These are phyloP conservation scores for Odontomyia ornata DNA, from an alignment of 2,888 invertebrate species.

Conservation along the genomic window DNA sequence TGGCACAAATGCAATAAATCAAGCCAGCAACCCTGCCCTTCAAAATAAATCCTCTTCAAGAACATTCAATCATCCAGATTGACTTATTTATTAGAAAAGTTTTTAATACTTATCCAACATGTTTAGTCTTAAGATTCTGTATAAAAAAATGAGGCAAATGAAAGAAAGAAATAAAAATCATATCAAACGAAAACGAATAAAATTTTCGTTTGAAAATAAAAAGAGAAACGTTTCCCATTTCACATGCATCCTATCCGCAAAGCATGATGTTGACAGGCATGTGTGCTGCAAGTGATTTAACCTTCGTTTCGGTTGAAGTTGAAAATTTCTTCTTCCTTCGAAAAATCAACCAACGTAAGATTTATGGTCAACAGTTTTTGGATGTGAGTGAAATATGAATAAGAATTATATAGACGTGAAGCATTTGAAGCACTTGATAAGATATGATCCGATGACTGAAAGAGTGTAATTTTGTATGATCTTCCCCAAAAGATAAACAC, in stretches of 20 bases:
- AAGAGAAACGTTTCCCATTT: constrained; percentile 36
- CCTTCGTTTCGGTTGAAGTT: constrained; percentile 11
- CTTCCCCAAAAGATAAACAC: constrained; percentile 22
- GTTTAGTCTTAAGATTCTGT: constrained; percentile 19
- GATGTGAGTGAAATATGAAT: constrained; percentile 17
- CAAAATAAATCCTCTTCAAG: neutral
- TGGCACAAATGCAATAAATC: no score
- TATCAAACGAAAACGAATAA: neutral
- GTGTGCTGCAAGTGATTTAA: constrained; percentile 21
- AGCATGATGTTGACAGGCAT: constrained; percentile 1
- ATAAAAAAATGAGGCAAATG: neutral
- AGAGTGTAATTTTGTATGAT: constrained; percentile 22
- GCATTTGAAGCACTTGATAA: neutral
- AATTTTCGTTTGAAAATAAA: neutral
- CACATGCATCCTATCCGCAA: constrained; percentile 15
- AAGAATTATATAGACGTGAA: neutral
- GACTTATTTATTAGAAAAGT: constrained; percentile 26
- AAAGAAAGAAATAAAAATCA: neutral
- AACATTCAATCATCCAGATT: neutral
- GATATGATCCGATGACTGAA: constrained; percentile 26
- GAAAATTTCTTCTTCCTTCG: neutral
- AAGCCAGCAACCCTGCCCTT: neutral
- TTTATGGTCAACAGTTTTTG: neutral
- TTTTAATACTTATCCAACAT: constrained; percentile 5
- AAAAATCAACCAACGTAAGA: no score